Conservation (phyloP, 2,113 vertebrate genomes). For the Odontesthes bonariensis region DNA sequence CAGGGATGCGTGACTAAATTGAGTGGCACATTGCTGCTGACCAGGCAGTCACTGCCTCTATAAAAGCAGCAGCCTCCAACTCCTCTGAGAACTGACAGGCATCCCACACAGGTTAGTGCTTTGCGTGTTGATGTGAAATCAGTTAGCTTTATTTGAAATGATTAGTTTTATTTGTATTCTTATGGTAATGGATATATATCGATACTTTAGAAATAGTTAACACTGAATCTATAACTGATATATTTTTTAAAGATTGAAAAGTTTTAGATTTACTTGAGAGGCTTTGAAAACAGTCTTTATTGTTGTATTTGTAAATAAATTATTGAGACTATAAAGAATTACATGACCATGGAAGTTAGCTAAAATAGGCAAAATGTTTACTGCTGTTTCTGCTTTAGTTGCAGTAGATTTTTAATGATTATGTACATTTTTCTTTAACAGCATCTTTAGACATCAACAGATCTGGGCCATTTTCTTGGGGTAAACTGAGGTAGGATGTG, state of each 20-base stretch:
- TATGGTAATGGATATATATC: background rate
- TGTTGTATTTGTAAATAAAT: background rate
- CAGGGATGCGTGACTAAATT: slow-evolving; percentile 73
- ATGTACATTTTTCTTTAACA: slow-evolving; percentile 34
- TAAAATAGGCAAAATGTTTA: background rate
- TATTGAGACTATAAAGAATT: background rate
- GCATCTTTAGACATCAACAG: slow-evolving; percentile 31
- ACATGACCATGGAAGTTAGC: background rate
- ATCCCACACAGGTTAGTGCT: slow-evolving; percentile 67
- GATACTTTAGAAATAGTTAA: too few relatives aligned
- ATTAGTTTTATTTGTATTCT: background rate
- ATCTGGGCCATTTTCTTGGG: slow-evolving; percentile 23
- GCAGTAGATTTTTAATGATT: background rate
- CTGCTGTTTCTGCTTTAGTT: background rate
- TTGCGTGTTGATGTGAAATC: slow-evolving; percentile 12
- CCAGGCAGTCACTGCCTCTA: slow-evolving; percentile 50
- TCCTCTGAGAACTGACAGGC: slow-evolving; percentile 57
- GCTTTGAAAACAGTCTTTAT: background rate
- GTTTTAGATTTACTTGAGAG: background rate
- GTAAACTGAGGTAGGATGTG: slow-evolving; percentile 47
- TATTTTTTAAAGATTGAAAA: background rate
- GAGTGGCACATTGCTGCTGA: slow-evolving; percentile 59
- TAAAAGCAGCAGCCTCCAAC: slow-evolving; percentile 62
- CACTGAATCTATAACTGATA: background rate
- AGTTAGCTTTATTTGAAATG: slow-evolving; percentile 8